Evolutionary conservation across 2,797 vertebrate species (phyloP).

Genomic region (Lagocephalus sceleratus): DNA sequence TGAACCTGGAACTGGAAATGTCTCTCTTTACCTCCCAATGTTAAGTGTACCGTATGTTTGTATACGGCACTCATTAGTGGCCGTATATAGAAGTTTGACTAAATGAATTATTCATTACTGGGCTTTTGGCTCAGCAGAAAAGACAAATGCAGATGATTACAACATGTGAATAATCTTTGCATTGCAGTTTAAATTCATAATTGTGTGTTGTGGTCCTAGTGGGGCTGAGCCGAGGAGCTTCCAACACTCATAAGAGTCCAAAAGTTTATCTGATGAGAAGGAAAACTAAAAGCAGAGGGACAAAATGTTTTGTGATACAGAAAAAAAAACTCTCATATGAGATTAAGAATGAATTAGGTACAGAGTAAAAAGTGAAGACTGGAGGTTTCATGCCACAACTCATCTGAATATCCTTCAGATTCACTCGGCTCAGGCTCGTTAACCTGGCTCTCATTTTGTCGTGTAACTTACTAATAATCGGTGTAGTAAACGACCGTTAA

Average conservation of each 20-base stretch:
- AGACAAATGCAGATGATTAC: not conserved
- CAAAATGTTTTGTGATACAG: too few relatives aligned
- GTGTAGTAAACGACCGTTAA: too few relatives aligned
- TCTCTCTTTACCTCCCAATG: not conserved
- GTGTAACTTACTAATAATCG: not conserved
- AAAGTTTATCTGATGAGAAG: too few relatives aligned
- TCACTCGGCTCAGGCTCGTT: slow-evolving; percentile 20
- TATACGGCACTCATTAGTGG: not conserved
- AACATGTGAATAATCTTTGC: not conserved
- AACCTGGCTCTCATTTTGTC: not conserved
- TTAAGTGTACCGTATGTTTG: not conserved
- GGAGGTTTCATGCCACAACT: too few relatives aligned
- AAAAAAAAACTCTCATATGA: too few relatives aligned
- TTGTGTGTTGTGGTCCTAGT: slow-evolving; percentile 10
- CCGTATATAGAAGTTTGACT: slow-evolving; percentile 15
- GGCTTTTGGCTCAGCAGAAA: slow-evolving; percentile 5
- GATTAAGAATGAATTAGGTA: too few relatives aligned
- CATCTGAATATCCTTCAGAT: not conserved
- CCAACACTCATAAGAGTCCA: too few relatives aligned
- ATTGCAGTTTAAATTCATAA: slow-evolving; percentile 5
- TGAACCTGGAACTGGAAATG: slow-evolving; percentile 22
- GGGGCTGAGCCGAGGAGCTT: slow-evolving; percentile 23
- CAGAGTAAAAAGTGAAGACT: too few relatives aligned
- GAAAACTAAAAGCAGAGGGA: too few relatives aligned
- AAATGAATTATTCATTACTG: slow-evolving; percentile 19